phyloP scores from a whole-genome alignment of 2,113 vertebrate genomes.

The Labeo rohita region DNA sequence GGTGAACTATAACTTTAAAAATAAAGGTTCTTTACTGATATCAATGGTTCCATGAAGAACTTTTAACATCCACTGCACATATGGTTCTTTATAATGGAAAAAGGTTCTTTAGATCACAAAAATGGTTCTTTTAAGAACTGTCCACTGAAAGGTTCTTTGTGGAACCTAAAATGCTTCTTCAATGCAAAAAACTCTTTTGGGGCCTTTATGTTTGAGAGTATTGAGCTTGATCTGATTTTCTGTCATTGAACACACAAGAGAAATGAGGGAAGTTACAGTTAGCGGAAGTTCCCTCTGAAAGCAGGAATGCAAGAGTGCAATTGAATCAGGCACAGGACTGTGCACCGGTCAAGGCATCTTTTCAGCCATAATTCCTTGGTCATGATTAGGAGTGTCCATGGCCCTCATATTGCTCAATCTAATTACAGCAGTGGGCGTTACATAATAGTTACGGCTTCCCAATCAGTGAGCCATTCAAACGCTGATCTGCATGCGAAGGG shows the following conservation, averaged over 20 bases:
- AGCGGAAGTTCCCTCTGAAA: neutral
- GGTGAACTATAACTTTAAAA: no score
- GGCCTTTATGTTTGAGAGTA: neutral
- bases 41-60: neutral
- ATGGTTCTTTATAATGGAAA: neutral
- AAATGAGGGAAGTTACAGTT: slow-evolving; percentile 16
- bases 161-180: no score
- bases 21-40: neutral
- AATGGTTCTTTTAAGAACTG: no score
- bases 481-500: slow-evolving; percentile 2
- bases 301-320: slow-evolving; percentile 34
- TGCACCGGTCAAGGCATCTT: slow-evolving; percentile 16
- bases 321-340: slow-evolving; percentile 41
- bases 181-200: no score
- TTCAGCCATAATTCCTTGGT: slow-evolving; percentile 6
- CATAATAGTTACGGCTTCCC: slow-evolving; percentile 27
- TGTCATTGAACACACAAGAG: neutral
- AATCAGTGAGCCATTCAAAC: slow-evolving; percentile 14
- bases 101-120: neutral
- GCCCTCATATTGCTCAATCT: slow-evolving; percentile 26
- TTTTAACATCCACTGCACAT: neutral
- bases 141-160: no score
- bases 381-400: slow-evolving; percentile 35
- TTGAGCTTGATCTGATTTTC: neutral
- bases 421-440: slow-evolving; percentile 9